These are phyloP conservation scores for Drosophila leonis DNA, from an alignment of 2,888 invertebrate genomes.

Conservation along the genomic window DNA sequence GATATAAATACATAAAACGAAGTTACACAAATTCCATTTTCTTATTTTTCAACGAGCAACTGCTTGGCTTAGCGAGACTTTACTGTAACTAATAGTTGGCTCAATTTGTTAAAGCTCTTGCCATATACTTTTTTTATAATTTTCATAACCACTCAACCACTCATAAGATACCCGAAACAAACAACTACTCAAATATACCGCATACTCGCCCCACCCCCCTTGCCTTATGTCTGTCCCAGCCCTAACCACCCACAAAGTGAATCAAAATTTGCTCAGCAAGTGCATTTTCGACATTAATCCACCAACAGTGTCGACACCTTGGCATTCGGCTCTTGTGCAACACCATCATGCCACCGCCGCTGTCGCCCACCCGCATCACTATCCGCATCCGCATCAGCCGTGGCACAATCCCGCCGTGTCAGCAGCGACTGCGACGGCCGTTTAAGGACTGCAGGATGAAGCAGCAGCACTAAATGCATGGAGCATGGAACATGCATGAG, in stretches of 20 bases:
- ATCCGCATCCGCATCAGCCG: slow-evolving; percentile 84
- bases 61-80: background rate
- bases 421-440: slow-evolving; percentile 83
- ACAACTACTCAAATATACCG: slow-evolving; percentile 17
- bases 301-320: slow-evolving; percentile 85
- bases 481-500: slow-evolving; percentile 15
- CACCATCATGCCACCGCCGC: slow-evolving; percentile 77
- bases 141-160: slow-evolving; percentile 6
- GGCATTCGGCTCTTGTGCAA: slow-evolving; percentile 85
- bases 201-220: background rate
- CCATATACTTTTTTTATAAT: background rate
- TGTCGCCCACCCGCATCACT: slow-evolving; percentile 82
- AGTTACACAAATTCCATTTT: background rate
- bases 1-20: background rate
- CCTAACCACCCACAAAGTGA: slow-evolving; percentile 48
- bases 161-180: slow-evolving; percentile 14
- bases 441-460: slow-evolving; percentile 68
- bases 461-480: slow-evolving; percentile 12
- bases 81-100: background rate
- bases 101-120: background rate
- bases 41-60: background rate
- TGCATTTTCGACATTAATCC: slow-evolving; percentile 85
- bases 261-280: slow-evolving; percentile 83
- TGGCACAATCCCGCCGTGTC: slow-evolving; percentile 85
- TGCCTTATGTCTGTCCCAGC: background rate